Evolutionary conservation across 2,113 vertebrate genomes (phyloP), one percentile per base, ranked within the genome.

Genomic region (Fulica atra): DNA sequence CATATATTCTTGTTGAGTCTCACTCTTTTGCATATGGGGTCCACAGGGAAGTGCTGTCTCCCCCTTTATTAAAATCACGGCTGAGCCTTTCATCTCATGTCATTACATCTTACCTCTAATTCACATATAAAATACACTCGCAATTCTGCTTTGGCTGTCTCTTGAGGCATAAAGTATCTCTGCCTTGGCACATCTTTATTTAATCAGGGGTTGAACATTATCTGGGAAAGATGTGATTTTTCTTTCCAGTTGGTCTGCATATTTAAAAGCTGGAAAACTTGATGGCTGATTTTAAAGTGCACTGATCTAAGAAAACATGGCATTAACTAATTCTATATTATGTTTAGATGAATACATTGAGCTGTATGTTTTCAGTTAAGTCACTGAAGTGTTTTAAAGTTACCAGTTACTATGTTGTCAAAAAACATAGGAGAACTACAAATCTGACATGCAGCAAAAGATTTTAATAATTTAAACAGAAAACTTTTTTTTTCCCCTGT

Each of bases 61-160:
- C 71, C 83, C 54, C 36, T 91, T 95, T 92, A 92, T 94, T 96
- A 93, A 97, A 97, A 94, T 71, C 77, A 48, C 0, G 63, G 38
- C 81, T 93, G 86, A 95, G 77, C 57, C 40, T 51, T 89, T 95
- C 69, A 71, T 96, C 91, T 74, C 92, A 38, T 97, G 86, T 95
- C 94, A 91, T 92, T 94, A 95, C 95, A 90, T 72, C 89, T 95
- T 84, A 71, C 63, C 79, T 96, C 65, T 95, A 96, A 94, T 95
- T 96, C 94, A 82, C 90, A 83, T 89, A 84, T 71, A 85, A 97
- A 95, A 96, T 74, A 96, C 65, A 86, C 73, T 84, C 46, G 31
- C 86, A 82, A 85, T 91, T 88, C 65, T 50, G 44, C 54, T 48
- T 36, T 51, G 46, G 4, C 76, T 95, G 81, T 96, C 88, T 97